Base-by-base conservation (phyloP, 2,113 vertebrate species). In the Pagrus major region DNA sequence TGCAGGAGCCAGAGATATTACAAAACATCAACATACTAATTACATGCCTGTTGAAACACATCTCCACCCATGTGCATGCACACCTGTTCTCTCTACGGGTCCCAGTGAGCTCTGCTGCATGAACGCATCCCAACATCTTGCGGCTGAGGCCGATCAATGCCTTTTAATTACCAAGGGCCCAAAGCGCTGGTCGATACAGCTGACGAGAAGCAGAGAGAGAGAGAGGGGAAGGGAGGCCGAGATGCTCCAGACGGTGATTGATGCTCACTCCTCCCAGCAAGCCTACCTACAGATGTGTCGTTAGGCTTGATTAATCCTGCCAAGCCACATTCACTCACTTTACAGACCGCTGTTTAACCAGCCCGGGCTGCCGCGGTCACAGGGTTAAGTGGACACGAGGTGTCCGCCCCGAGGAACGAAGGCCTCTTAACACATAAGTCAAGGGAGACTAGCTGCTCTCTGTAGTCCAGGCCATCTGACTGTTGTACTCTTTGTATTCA, bases 91-190 rank as follows among this genome's bases (percentile, higher is more conserved):
- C 55, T 44, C 33, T 15, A 1, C 44, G 64, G 54, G 64, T 54
- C 77, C 74, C 80, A 16, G 39, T 21, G 27, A 12, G 76, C 85
- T 82, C 47, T 66, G 60, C 69, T 80, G 79, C 78, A 84, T 51
- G 69, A 75, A 63, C 58, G 73, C 81, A 80, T 89, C 70, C 87
- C 71, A 67, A 66, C 86, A 87, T 86, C 77, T 66, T 86, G 89
- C 76, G 63, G 91, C 82, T 68, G 83, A 81, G 63, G 59, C 41
- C 69, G 87, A 94, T 95, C 94, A 88, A 95, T 95, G 91, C 44
- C 89, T 94, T 95, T 95, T 94, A 94, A 94, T 95, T 95, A 94
- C 90, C 93, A 85, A 76, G 84, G 88, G 89, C 84, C 87, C 82
- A 85, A 81, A 88, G 86, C 76, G 18, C 76, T 23, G 90, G 81